Base-by-base conservation (phyloP, 2,797 vertebrate species). In the Meriones psammophilus region DNA sequence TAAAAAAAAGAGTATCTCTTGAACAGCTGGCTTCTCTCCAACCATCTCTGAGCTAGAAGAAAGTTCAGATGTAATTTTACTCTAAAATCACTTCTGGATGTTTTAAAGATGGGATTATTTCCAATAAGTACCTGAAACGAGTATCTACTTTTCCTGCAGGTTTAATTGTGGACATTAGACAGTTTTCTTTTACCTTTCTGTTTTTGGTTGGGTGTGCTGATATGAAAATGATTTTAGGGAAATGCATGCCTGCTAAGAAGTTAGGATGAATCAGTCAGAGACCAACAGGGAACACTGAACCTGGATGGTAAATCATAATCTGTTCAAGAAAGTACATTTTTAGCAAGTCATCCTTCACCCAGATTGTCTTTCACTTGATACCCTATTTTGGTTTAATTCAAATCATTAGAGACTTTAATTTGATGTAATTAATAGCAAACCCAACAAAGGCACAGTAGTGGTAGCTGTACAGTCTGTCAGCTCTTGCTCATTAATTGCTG, bases 401-500 rank as follows among this genome's bases (percentile, higher is more conserved):
- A 98, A 97, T 98, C 95, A 95, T 95, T 98, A 92, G 92, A 97
- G 97, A 98, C 97, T 93, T 97, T 97, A 97, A 97, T 98, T 98
- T 96, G 97, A 56, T 97, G 60, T 98, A 98, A 98, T 98, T 98
- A 98, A 98, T 94, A 95, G 97, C 93, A 95, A 97, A 97, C 93
- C 97, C 94, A 97, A 98, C 96, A 98, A 97, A 94, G 93, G 50
- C 62, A 15, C 4, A 58, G 62, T 92, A 96, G 94, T 76, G 88
- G 50, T 97, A 7, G 98, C 97, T 95, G 89, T 98, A 88, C 3
- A 54, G 97, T 80, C 97, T 98, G 97, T 97, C 95, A 97, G 89
- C 97, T 90, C 95, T 96, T 97, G 95, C 94, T 98, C 93, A 98
- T 98, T 98, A 98, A 98, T 98, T 98, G 98, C 97, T 95, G 96